A percentile compares a stretch with the other conserved stretches of the same genome.
Evolutionary conservation across 2,113 vertebrate species (phyloP).

Genomic region (Myiozetetes cayanensis): DNA sequence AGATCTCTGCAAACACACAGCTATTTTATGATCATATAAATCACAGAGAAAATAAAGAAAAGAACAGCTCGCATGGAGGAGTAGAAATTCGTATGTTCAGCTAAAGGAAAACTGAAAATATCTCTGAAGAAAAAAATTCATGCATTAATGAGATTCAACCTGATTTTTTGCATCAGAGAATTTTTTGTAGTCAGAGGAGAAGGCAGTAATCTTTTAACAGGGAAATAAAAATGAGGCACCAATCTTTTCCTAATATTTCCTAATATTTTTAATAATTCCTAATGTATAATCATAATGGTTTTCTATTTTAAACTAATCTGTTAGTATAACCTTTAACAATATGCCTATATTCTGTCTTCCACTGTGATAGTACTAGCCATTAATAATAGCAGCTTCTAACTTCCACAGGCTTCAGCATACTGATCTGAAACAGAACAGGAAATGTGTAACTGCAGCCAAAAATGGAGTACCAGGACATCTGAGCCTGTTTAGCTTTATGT

Average conservation of each 20-base stretch:
- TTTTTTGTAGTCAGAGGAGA: not conserved
- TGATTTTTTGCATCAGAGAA: not conserved
- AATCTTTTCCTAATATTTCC: not conserved
- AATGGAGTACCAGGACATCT: not conserved
- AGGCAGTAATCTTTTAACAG: not conserved
- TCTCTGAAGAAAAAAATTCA: not conserved
- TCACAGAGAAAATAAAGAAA: constrained; percentile 12
- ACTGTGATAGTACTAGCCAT: not conserved
- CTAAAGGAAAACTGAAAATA: constrained; percentile 9
- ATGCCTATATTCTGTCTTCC: not conserved
- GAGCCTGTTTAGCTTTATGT: not conserved
- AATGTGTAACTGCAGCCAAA: not conserved
- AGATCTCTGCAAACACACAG: not conserved
- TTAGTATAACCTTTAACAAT: not conserved
- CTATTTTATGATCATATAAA: constrained; percentile 18
- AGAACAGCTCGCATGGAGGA: not conserved
- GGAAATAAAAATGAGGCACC: not conserved
- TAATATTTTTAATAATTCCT: not conserved
- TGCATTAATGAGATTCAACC: not conserved
- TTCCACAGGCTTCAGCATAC: not conserved
- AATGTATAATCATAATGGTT: not conserved
- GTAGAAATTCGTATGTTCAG: not conserved
- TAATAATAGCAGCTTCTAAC: not conserved
- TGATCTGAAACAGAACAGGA: not conserved
- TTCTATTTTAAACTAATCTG: not conserved